Percentiles rank a stretch among this genome's conserved stretches.
phyloP scores from a whole-genome alignment of 2,797 vertebrate genomes.

The Perodicticus potto region DNA sequence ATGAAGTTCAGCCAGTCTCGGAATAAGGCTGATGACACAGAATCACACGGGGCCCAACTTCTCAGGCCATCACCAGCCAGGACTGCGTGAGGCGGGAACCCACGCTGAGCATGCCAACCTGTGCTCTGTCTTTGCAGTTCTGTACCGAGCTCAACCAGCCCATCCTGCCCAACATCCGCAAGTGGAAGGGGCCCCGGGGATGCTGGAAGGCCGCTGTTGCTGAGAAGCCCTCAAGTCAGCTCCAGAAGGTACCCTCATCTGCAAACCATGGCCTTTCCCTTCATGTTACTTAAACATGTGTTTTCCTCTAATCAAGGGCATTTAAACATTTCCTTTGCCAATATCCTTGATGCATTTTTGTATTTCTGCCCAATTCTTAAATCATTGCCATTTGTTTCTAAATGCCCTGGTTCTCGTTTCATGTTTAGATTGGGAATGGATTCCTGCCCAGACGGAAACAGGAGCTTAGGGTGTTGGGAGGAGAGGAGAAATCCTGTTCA shows the following conservation, averaged over 20 bases:
- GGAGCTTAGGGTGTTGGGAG: background rate
- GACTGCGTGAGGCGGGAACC: accelerated
- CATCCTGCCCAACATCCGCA: slow-evolving; percentile 92
- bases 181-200: slow-evolving; percentile 94
- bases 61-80: accelerated
- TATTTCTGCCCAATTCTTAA: background rate
- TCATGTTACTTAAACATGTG: background rate
- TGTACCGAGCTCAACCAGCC: slow-evolving; percentile 96
- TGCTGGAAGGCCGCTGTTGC: slow-evolving; percentile 93
- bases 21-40: background rate
- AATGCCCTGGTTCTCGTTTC: background rate
- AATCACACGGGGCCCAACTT: background rate
- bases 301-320: background rate
- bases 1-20: background rate
- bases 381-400: background rate
- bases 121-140: slow-evolving; percentile 90
- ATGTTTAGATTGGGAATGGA: background rate
- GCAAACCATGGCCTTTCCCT: background rate
- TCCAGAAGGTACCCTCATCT: slow-evolving; percentile 89
- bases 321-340: slow-evolving; percentile 67
- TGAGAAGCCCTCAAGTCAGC: slow-evolving; percentile 90
- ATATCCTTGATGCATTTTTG: background rate
- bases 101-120: background rate
- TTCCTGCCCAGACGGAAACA: background rate
- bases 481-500: background rate